Base-by-base conservation (phyloP, 2,113 vertebrate species). In the Percopsis transmontana region DNA sequence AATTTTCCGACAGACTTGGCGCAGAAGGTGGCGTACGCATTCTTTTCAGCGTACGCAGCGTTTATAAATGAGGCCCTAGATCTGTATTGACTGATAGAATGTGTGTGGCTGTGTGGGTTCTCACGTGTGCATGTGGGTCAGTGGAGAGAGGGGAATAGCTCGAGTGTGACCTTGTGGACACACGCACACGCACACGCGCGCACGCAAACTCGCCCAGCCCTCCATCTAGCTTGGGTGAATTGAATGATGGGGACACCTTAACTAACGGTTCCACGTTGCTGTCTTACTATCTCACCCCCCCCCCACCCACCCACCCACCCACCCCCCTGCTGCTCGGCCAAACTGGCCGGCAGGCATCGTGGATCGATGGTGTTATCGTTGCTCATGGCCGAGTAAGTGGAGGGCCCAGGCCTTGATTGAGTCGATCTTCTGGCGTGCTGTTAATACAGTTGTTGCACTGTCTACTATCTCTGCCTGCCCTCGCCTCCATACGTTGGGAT, bases 331-430 rank as follows among this genome's bases (percentile, higher is more conserved):
- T 72, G 27, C 10, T 48, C 12, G 21, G 39, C 56, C 74, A 66
- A 70, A 58, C 27, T 44, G 33, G 56, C 53, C 19, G n/a, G 42
- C 44, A 70, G 64, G 8, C 20, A 39, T 41, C 20, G 40, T 11
- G 39, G 68, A 56, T 77, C 62, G 1, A 42, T 61, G 50, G 66
- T 63, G 58, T 77, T 33, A 77, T 66, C 33, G 66, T 73, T 77
- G 64, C 79, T 87, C 66, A 82, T 63, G 68, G 58, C 60, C 69
- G 55, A 66, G 58, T 62, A 67, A 76, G 72, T 74, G 72, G 59
- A 56, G 45, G 47, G 38, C 24, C 10, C 3, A 50, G 41, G 45
- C 44, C 41, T 75, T 76, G 71, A 87, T 74, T 65, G 66, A 66
- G 70, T 69, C 62, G 58, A 39, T 81, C 50, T 63, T 70, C 33